Evolutionary conservation across 2,888 invertebrate genomes (phyloP).

Genomic region (Tuta absoluta): DNA sequence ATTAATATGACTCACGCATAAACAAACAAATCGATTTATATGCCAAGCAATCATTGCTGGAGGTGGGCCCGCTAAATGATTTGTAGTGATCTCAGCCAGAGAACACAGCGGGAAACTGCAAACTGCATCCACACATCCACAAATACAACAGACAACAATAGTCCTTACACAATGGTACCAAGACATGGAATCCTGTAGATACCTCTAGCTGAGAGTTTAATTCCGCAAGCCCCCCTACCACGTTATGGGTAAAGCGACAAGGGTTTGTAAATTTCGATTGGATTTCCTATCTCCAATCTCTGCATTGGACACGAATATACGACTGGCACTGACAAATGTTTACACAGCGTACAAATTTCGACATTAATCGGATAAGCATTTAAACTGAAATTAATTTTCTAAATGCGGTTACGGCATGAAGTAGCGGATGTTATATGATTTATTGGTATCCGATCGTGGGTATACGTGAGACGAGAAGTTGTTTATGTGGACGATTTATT

Average conservation of each 20-base stretch:
- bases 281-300: slow-evolving; percentile 75
- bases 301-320: slow-evolving; percentile 64
- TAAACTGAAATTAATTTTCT: slow-evolving; percentile 53
- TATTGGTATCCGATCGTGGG: slow-evolving; percentile 68
- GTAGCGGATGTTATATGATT: slow-evolving; percentile 73
- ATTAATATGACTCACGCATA: slow-evolving; percentile 48
- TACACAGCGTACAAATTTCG: slow-evolving; percentile 71
- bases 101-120: slow-evolving; percentile 76
- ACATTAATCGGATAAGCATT: slow-evolving; percentile 63
- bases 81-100: slow-evolving; percentile 78
- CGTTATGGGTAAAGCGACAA: slow-evolving; percentile 76
- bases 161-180: slow-evolving; percentile 49
- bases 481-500: slow-evolving; percentile 69
- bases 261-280: slow-evolving; percentile 78
- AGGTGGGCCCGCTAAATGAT: slow-evolving; percentile 77
- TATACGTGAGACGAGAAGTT: slow-evolving; percentile 42
- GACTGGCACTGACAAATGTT: slow-evolving; percentile 74
- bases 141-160: slow-evolving; percentile 45
- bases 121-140: slow-evolving; percentile 68
- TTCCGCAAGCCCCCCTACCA: slow-evolving; percentile 76
- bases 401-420: slow-evolving; percentile 54
- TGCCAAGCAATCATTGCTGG: slow-evolving; percentile 75
- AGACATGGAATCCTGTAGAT: slow-evolving; percentile 47
- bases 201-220: slow-evolving; percentile 58
- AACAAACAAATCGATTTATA: slow-evolving; percentile 70